phyloP scores from a whole-genome alignment of 2,888 invertebrate species.

The Melinopterus prodromus region DNA sequence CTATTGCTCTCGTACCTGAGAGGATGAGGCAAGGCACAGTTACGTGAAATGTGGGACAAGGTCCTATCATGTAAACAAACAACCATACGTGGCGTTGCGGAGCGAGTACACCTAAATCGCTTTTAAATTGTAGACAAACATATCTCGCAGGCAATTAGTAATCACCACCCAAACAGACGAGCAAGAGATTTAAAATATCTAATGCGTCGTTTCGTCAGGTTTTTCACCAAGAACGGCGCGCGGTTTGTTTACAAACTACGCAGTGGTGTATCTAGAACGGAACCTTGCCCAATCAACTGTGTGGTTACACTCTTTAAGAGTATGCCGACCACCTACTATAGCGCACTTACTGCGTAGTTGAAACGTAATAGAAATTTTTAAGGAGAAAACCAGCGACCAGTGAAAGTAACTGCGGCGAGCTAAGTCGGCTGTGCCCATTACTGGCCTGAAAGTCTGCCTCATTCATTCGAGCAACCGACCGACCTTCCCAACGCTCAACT shows the following conservation, averaged over 20 bases:
- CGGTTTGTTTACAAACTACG: slow-evolving; percentile 4
- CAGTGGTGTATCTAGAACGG: not conserved
- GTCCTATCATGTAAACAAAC: not conserved
- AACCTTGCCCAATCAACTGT: slow-evolving; percentile 4
- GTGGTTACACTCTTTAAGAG: not conserved
- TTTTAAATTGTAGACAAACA: not conserved
- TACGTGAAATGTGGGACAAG: slow-evolving; percentile 4
- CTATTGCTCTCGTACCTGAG: not conserved
- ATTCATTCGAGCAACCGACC: not conserved
- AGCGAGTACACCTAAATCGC: not conserved
- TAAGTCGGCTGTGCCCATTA: not conserved
- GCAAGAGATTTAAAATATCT: not conserved
- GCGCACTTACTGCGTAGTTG: slow-evolving; percentile 4
- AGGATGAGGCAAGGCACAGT: not conserved
- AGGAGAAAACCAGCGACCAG: slow-evolving; percentile 4
- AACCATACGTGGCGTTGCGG: slow-evolving; percentile 4
- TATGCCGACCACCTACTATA: not conserved
- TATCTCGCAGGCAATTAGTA: not conserved
- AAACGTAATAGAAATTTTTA: slow-evolving; percentile 4
- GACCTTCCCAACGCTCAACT: not conserved
- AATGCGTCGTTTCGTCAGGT: not conserved
- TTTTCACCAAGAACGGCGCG: not conserved
- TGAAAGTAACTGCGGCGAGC: not conserved
- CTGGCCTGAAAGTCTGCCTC: slow-evolving; percentile 4
- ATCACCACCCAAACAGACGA: not conserved